A percentile compares a stretch with the other conserved stretches of the same genome.
Evolutionary conservation across 2,113 vertebrate genomes (phyloP).

Genomic region (Mustela nigripes): DNA sequence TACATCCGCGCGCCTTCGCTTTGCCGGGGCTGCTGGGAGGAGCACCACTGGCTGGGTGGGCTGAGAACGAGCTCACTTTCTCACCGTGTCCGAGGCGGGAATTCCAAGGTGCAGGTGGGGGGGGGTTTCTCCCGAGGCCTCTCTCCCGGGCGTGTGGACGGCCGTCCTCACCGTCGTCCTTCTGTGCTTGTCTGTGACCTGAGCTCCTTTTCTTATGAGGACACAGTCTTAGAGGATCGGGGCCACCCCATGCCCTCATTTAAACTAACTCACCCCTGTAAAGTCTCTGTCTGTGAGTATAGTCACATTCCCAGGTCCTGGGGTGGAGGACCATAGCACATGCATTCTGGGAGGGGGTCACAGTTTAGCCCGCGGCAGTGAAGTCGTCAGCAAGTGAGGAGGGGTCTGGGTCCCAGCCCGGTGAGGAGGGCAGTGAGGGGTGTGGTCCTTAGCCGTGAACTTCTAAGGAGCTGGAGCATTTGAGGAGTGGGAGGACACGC

Average conservation of each 20-base stretch:
- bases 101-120: too few species aligned
- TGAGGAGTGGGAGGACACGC: neutral
- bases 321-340: too few species aligned
- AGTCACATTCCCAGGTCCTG: neutral
- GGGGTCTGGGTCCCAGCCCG: neutral
- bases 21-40: neutral
- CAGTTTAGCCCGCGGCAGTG: neutral
- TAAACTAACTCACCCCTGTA: neutral
- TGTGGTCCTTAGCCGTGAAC: too few species aligned
- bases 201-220: neutral
- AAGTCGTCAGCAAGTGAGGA: neutral
- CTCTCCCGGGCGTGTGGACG: neutral
- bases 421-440: neutral
- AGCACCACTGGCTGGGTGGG: neutral
- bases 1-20: accelerated
- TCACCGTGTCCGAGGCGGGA: accelerated
- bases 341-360: neutral
- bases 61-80: neutral
- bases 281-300: accelerated
- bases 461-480: neutral
- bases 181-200: neutral
- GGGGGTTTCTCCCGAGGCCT: neutral
- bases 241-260: too few species aligned
- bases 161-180: neutral
- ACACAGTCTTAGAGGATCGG: accelerated